Percentiles rank a stretch among this genome's conserved stretches.
Conservation (phyloP, 2,888 invertebrate species). For the Cheilosia vulpina region DNA sequence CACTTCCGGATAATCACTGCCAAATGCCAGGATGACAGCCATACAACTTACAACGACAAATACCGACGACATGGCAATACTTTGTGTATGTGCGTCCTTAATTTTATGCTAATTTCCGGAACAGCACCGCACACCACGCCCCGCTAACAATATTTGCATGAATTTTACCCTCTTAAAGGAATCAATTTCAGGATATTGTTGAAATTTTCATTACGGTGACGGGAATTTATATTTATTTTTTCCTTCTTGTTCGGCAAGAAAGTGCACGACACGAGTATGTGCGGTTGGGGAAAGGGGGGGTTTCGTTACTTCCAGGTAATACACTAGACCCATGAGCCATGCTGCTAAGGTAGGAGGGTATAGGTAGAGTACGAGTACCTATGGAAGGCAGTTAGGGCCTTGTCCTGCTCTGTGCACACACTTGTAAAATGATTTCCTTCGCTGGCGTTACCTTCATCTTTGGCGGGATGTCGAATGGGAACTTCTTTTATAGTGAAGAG, state of each 20-base stretch:
- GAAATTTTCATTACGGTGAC: slow-evolving; percentile 66
- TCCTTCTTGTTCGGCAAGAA: slow-evolving; percentile 23
- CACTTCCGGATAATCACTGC: slow-evolving; percentile 73
- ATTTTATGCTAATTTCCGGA: slow-evolving; percentile 70
- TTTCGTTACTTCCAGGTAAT: slow-evolving; percentile 54
- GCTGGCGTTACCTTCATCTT: slow-evolving; percentile 57
- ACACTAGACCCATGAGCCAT: slow-evolving; percentile 56
- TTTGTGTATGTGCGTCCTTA: slow-evolving; percentile 54
- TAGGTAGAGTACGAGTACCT: not conserved
- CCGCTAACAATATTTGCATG: slow-evolving; percentile 68
- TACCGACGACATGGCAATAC: slow-evolving; percentile 50
- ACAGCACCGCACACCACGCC: slow-evolving; percentile 15
- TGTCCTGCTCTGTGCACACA: slow-evolving; percentile 71
- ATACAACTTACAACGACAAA: slow-evolving; percentile 58
- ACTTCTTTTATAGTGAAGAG: slow-evolving; percentile 23
- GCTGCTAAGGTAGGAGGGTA: not conserved
- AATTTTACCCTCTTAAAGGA: slow-evolving; percentile 70
- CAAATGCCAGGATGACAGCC: slow-evolving; percentile 67
- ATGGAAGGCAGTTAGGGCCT: slow-evolving; percentile 40
- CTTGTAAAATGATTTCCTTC: slow-evolving; percentile 70
- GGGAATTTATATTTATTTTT: slow-evolving; percentile 58
- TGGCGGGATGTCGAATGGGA: slow-evolving; percentile 42
- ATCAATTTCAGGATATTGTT: slow-evolving; percentile 73
- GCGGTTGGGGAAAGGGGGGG: not conserved
- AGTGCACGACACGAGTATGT: slow-evolving; percentile 1